Evolutionary conservation across 2,888 invertebrate genomes (phyloP).

Genomic region (Ptilodon capucinus): DNA sequence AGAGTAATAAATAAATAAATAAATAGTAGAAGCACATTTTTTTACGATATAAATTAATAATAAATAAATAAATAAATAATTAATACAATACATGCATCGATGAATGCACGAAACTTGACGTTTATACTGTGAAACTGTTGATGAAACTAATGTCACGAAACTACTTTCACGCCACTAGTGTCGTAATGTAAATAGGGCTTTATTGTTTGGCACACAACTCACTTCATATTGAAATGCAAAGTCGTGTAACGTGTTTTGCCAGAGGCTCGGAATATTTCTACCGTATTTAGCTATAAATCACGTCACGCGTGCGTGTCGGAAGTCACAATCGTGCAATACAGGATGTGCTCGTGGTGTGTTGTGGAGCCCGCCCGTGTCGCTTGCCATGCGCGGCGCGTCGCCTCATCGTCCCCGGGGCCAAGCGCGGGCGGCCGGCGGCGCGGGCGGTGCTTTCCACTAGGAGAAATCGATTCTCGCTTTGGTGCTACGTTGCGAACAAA

Average conservation of each 20-base stretch:
- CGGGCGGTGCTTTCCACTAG: conserved; percentile 18
- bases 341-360: conserved; percentile 1
- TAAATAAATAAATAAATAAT: too few relatives aligned
- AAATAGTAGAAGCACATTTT: too few relatives aligned
- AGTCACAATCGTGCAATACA: background rate
- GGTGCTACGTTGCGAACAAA: background rate
- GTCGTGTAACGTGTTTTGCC: background rate
- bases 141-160: too few relatives aligned
- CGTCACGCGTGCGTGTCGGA: background rate
- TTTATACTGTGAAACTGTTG: too few relatives aligned
- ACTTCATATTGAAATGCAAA: background rate
- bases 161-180: too few relatives aligned
- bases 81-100: too few relatives aligned
- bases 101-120: too few relatives aligned
- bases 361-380: conserved; percentile 1
- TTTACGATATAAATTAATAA: too few relatives aligned
- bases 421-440: background rate
- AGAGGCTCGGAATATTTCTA: background rate
- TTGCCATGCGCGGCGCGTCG: background rate
- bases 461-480: conserved; percentile 25
- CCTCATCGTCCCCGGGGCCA: background rate
- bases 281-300: background rate
- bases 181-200: too few relatives aligned
- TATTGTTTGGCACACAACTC: too few relatives aligned
- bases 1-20: too few relatives aligned